These are phyloP conservation scores for Cyprinodon variegatus DNA, from an alignment of 2,113 vertebrate species.

Conservation along the genomic window DNA sequence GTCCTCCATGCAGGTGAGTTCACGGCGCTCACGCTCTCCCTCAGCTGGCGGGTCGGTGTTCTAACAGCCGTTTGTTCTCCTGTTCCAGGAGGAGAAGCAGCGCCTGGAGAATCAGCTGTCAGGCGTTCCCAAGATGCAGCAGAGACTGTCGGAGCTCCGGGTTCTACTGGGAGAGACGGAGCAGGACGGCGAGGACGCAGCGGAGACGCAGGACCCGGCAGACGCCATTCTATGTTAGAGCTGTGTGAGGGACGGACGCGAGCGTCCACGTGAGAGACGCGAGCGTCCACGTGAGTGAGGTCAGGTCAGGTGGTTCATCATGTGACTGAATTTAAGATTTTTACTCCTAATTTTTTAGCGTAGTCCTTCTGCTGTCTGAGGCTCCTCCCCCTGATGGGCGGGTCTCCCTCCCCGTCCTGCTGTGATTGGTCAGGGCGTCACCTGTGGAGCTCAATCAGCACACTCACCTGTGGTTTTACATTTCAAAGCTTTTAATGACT, in stretches of 20 bases:
- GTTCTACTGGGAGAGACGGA: conserved; percentile 87
- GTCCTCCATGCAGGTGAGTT: conserved; percentile 76
- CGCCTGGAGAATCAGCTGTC: conserved; percentile 94
- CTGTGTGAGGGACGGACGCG: not conserved
- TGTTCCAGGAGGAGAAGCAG: conserved; percentile 89
- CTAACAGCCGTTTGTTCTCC: not conserved
- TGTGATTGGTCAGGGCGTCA: not conserved
- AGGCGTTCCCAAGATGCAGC: conserved; percentile 96
- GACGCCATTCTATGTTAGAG: not conserved
- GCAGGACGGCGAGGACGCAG: not conserved
- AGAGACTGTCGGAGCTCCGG: conserved; percentile 91
- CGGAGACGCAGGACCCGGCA: not conserved
- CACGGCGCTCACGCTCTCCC: not conserved
- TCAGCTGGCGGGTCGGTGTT: not conserved
- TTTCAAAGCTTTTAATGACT: not conserved
- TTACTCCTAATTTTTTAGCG: not conserved
- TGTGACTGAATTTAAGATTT: not conserved
- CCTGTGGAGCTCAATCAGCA: not conserved
- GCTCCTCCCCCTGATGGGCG: not conserved
- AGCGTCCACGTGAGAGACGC: not conserved
- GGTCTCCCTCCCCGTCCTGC: not conserved
- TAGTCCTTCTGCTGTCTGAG: not conserved
- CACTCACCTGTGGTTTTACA: not conserved
- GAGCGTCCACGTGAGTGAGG: not conserved
- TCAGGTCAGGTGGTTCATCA: not conserved